Conservation (phyloP, 2,113 vertebrate species). For the Ammospiza nelsoni region DNA sequence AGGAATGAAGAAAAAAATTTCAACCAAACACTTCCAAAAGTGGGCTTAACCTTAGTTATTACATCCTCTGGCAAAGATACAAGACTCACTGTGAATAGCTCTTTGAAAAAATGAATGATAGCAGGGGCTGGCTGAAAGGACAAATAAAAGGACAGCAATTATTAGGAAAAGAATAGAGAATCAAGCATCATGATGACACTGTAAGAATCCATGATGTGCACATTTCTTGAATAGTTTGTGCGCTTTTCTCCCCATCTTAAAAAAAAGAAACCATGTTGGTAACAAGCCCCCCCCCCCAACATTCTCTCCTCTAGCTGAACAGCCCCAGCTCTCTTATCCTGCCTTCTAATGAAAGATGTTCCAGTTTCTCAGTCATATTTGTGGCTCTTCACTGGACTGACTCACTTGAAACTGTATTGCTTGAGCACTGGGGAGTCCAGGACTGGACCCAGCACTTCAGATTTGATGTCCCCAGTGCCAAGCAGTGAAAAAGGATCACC, state of each 20-base stretch:
- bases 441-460: background rate
- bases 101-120: background rate
- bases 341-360: background rate
- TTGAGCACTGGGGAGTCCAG: background rate
- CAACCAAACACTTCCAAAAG: background rate
- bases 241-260: background rate
- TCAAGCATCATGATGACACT: background rate
- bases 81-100: background rate
- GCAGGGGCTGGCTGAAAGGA: background rate
- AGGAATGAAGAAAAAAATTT: background rate
- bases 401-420: background rate
- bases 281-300: rapidly evolving
- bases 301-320: background rate
- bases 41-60: background rate
- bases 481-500: background rate
- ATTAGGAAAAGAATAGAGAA: background rate
- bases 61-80: background rate
- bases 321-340: background rate
- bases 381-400: background rate
- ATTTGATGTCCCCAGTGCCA: background rate
- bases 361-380: background rate
- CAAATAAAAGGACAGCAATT: background rate
- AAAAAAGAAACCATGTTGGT: background rate
- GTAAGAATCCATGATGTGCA: background rate
- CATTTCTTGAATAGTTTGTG: background rate